Percentiles rank a stretch among this genome's conserved stretches.
Conservation (phyloP, 2,888 invertebrate genomes). For the Chloroclysta siterata region DNA sequence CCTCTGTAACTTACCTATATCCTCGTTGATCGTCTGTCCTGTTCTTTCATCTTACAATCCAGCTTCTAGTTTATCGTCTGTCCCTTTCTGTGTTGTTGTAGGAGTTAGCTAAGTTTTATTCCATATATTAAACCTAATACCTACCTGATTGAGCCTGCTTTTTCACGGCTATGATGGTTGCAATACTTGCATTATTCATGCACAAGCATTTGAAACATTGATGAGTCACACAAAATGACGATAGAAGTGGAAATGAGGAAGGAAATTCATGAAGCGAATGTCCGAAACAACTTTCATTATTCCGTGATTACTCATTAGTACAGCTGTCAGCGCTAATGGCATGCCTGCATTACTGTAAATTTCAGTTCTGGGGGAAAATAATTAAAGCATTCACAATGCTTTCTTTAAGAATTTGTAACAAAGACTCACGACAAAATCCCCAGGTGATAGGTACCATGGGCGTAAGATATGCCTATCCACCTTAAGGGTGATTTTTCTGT, state of each 20-base stretch:
- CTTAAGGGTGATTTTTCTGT: too few relatives aligned
- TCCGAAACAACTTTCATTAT: slow-evolving; percentile 25
- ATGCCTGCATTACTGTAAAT: not conserved
- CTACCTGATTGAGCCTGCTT: not conserved
- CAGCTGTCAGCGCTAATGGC: slow-evolving; percentile 12
- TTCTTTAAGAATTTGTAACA: not conserved
- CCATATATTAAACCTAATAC: not conserved
- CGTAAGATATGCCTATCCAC: too few relatives aligned
- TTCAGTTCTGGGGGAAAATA: slow-evolving; percentile 1
- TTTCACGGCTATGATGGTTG: not conserved
- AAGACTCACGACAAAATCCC: too few relatives aligned
- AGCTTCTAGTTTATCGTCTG: not conserved
- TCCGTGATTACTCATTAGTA: slow-evolving; percentile 22
- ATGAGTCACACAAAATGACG: slow-evolving; percentile 11
- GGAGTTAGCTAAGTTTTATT: not conserved
- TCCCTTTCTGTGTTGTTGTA: slow-evolving; percentile 7
- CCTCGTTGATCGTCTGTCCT: slow-evolving; percentile 9
- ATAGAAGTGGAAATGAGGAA: slow-evolving; percentile 23
- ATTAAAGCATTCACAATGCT: not conserved
- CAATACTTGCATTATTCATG: not conserved
- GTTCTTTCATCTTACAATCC: not conserved
- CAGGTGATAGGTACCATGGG: too few relatives aligned
- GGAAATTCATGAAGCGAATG: slow-evolving; percentile 21
- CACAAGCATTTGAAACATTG: not conserved
- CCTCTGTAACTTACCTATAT: slow-evolving; percentile 22